These are phyloP conservation scores for Diabrotica undecimpunctata DNA, from an alignment of 1,140 invertebrate genomes.

Conservation along the genomic window DNA sequence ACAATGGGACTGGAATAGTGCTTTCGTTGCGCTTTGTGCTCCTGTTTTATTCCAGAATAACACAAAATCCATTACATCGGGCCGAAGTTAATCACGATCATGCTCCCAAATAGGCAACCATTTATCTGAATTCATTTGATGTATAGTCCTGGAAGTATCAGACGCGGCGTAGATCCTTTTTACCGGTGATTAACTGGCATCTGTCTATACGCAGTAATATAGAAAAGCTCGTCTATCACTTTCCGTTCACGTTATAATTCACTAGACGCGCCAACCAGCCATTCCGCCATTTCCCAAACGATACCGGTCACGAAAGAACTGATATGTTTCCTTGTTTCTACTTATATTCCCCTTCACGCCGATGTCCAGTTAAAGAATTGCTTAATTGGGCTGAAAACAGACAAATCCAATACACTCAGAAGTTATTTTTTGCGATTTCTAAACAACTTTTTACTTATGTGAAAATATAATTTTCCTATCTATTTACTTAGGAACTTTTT, in stretches of 20 bases:
- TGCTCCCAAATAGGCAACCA: constrained; percentile 16
- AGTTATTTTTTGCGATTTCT: background rate
- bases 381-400: background rate
- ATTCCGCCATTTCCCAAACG: background rate
- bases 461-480: no score
- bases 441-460: no score
- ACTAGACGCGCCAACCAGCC: background rate
- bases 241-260: constrained; percentile 8
- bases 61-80: constrained; percentile 9
- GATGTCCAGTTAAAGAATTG: constrained; percentile 2
- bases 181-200: constrained; percentile 20
- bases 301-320: background rate
- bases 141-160: constrained; percentile 16
- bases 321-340: background rate
- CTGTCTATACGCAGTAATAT: constrained; percentile 13
- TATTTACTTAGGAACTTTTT: no score
- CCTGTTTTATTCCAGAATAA: constrained; percentile 2
- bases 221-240: constrained; percentile 16
- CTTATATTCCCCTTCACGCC: background rate
- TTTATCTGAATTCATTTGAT: constrained; percentile 18
- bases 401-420: background rate
- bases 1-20: constrained; percentile 1
- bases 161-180: constrained; percentile 15
- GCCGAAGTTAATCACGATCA: constrained; percentile 16
- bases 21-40: constrained; percentile 1